Evolutionary conservation across 2,113 vertebrate species (phyloP), one percentile per base, ranked within the genome.

Genomic region (Hassar affinis): DNA sequence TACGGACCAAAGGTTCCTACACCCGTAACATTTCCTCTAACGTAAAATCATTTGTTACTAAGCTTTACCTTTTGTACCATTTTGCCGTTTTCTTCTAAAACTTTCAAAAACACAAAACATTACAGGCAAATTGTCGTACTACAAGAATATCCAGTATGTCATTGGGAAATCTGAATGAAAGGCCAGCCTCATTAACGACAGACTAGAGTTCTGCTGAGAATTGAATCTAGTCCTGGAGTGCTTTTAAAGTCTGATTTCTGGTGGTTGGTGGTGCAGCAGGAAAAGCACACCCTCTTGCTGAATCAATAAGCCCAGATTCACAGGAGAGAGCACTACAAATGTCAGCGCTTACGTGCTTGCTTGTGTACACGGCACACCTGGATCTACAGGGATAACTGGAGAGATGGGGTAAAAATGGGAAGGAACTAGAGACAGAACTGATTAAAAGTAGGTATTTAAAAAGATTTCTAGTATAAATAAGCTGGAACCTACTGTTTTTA

Each of bases 301-400:
- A 74, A 86, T 83, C 80, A 86, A 86, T 82, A 86, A 22, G 33
- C 33, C 35, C 14, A 33, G 10, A 86, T 79, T 74, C 81, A 79
- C 66, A 83, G 75, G 77, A 83, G 66, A 79, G 66, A 66, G 75
- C 11, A 6, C n/a, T 79, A 62, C 75, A 87, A 84, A 87, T 84
- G 86, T 87, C 82, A 84, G 51, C 15, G 54, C 64, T 81, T 79
- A 30, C 76, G 72, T 81, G 84, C 20, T 81, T 68, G 38, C 42
- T 47, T 68, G 27, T 69, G 54, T 61, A 72, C 75, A 52, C 10
- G 6, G 64, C 25, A 62, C 82, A 74, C 62, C 79, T 27, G 17
- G 52, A 42, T 52, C 78, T 78, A 35, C 54, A 72, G 74, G 66
- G 64, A 57, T 27, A 27, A 57, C 45, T 54, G 74, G 33, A 81